Evolutionary conservation across 2,113 vertebrate genomes (phyloP), one percentile per base, ranked within the genome.

Genomic region (Oxyruncus cristatus): DNA sequence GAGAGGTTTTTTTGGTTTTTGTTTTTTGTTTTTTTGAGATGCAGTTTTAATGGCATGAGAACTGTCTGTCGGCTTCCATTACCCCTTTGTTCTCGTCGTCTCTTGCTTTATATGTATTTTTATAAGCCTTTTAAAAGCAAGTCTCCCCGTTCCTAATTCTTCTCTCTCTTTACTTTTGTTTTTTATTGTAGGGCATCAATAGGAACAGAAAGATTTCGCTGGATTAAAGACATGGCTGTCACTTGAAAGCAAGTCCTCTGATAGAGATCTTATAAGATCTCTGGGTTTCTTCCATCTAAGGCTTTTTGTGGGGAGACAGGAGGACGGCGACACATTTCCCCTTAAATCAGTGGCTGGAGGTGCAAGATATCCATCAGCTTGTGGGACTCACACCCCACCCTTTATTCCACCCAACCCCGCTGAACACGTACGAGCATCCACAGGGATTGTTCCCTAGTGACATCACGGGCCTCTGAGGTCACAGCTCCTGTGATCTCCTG

Each of bases 61-160:
- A 94, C 92, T 96, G 85, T 97, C 96, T 94, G 91, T 74, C 52
- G 71, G 94, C 66, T 93, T 62, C 92, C 88, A 53, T 88, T 96
- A 93, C 70, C 5, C 41, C 95, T 97, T 97, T 96, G 93, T 97
- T 98, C 95, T 96, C 92, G 30, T 92, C 23, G 3, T 95, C 66
- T 92, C 91, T 92, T 1, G 6, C 80, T 95, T 90, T 94, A 87
- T 72, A 93, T 53, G 82, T 97, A 94, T 97, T 97, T 97, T 97
- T 97, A 98, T 96, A 96, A 94, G 89, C 85, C 91, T 95, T 97
- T 97, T 91, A 97, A 96, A 97, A 85, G 63, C 55, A 30, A 95
- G 68, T 85, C 50, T 96, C 96, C 95, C 78, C n/a, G 12, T 76
- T 94, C 88, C 94, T 95, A 93, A 93, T 78, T 92, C 93, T 95